Conservation (phyloP, 2,797 vertebrate genomes). For the Xenopus petersii region DNA sequence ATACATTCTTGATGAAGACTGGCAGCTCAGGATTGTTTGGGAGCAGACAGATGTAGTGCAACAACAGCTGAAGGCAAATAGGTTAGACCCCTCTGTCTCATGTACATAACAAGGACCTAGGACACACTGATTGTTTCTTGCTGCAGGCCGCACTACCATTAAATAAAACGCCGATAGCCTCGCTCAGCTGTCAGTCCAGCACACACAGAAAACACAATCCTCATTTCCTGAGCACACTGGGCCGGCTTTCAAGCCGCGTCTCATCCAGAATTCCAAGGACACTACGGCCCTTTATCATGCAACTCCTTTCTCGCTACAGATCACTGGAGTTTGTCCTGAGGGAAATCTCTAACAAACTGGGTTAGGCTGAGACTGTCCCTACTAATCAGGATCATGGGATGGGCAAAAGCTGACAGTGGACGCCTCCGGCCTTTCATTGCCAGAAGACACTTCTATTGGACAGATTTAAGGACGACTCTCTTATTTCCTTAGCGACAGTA, state of each 20-base stretch:
- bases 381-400: constrained; percentile 29
- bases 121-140: too few relatives aligned
- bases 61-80: too few relatives aligned
- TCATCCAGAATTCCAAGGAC: constrained; percentile 35
- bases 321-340: constrained; percentile 31
- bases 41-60: too few relatives aligned
- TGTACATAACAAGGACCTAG: too few relatives aligned
- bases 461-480: too few relatives aligned
- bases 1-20: too few relatives aligned
- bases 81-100: too few relatives aligned
- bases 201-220: background rate
- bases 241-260: background rate
- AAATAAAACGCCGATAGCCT: too few relatives aligned
- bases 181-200: too few relatives aligned
- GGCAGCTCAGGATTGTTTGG: too few relatives aligned
- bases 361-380: constrained; percentile 30
- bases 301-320: constrained; percentile 25
- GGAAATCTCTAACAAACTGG: constrained; percentile 38
- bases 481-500: too few relatives aligned
- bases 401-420: background rate
- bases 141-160: too few relatives aligned
- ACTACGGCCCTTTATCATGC: background rate
- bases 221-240: background rate
- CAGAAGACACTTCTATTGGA: background rate
- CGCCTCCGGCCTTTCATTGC: background rate